Evolutionary conservation across 2,888 invertebrate species (phyloP), one percentile per base, ranked within the genome.

Genomic region (Dilophus febrilis): DNA sequence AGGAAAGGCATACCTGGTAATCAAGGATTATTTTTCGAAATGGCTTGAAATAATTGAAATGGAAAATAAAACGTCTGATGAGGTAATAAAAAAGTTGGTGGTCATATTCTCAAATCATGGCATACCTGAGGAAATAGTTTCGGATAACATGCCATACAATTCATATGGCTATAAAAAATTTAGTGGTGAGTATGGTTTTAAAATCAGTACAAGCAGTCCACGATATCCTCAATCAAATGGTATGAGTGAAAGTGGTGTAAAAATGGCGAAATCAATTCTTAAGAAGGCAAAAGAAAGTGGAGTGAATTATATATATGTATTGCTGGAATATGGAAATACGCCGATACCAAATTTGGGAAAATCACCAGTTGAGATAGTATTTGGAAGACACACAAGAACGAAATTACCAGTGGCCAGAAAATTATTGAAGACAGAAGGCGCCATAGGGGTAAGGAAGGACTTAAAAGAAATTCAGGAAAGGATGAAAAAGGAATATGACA

Each of bases 71-170:
- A 34, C 38, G 38, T 14, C 26, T 39, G 19, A 37, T 38, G 12
- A 41, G 29, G 27, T 34, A 7, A n/a, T 30, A 38, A n/a, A 39
- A 12, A 18, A 35, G 18, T 35, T 14, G 13, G 10, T 8, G 3
- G 16, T 17, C 32, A 4, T 43, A n/a, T 38, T 43, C 30, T 14
- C 41, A 16, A 43, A 38, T 10, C 32, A 40, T 33, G 41, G n/a
- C 26, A 35, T 50, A 34, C 48, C 50, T 7, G 18, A 38, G 17
- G 40, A 31, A 28, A 35, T 49, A 8, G 41, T 46, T n/a, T 32
- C 47, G 7, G 50, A 51, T 38, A 50, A 51, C 41, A 41, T 44
- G 29, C 49, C 48, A 17, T 54, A 49, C 41, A 41, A 43, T 34
- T 46, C 47, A 16, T 26, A 36, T 30, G 41, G 45, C 29, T 47